Conservation (phyloP, 1,140 invertebrate species). For the Diplogasteroides magnus region DNA sequence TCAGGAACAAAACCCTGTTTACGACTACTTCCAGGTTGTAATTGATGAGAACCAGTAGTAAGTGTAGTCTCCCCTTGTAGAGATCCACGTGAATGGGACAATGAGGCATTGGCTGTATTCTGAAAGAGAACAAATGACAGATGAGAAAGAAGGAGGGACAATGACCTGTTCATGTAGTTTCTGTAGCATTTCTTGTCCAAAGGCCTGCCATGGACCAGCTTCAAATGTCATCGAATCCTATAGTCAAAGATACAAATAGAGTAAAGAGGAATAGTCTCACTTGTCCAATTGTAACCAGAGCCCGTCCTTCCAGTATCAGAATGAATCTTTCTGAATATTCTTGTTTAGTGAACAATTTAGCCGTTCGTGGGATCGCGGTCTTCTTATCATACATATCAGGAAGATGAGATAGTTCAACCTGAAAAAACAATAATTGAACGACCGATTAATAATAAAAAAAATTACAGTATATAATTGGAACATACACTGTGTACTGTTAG, state of each 20-base stretch:
- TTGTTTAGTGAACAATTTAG: slow-evolving; percentile 48
- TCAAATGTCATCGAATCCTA: slow-evolving; percentile 51
- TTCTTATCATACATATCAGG: slow-evolving; percentile 42
- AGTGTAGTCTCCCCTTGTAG: not conserved
- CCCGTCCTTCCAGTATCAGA: slow-evolving; percentile 51
- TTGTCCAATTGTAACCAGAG: slow-evolving; percentile 52
- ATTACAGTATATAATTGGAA: no score
- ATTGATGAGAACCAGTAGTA: not conserved
- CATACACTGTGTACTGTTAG: no score
- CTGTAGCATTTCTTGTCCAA: slow-evolving; percentile 48
- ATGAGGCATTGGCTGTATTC: not conserved
- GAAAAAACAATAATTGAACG: slow-evolving; percentile 13
- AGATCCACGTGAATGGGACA: not conserved
- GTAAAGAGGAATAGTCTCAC: no score
- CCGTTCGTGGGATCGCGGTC: slow-evolving; percentile 39
- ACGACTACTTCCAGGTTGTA: not conserved
- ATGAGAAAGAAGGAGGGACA: not conserved
- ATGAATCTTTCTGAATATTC: slow-evolving; percentile 50
- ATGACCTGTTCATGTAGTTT: slow-evolving; percentile 20
- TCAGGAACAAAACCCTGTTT: slow-evolving; percentile 42
- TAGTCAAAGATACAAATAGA: slow-evolving; percentile 3
- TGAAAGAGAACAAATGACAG: slow-evolving; percentile 1
- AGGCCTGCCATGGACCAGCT: slow-evolving; percentile 51
- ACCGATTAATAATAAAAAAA: no score
- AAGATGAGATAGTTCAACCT: slow-evolving; percentile 48